Base-by-base conservation (phyloP, 2,797 vertebrate species). In the Pseudochirops cupreus region DNA sequence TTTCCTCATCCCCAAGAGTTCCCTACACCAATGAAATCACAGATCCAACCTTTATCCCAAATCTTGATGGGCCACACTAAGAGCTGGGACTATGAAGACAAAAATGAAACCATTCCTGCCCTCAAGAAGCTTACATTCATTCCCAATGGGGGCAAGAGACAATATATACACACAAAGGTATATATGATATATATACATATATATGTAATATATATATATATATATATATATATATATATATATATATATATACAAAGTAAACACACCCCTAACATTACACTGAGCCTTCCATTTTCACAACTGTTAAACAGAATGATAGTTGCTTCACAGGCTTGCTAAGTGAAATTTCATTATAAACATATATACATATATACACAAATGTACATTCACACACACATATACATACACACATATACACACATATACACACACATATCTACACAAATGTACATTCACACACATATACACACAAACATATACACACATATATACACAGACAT, bases 51-150 rank as follows among this genome's bases (percentile, higher is more conserved):
- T 5, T 26, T n/a, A 46, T 46, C 67, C 67, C 67, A 82, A 93
- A 97, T 90, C 91, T 74, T n/a, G 13, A 74, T 82, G 82, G 90
- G 56, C 54, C 82, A 87, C 21, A 0, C 87, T 11, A 52, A 91
- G 82, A 21, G 16, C 18, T 1, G 62, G 89, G 91, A 91, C n/a
- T 39, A 39, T 39, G 62, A 33, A 62, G 33, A n/a, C 5, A 14
- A 21, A 82, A 82, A n/a, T 14, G 16, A n/a, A 74, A 39, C 4
- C 13, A 1, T 33, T 21, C n/a, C 67, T 82, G 67, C 67, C 39
- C 74, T 50, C 39, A 26, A 50, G 39, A 12, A 50, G 39, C 9
- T 3, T 11, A 26, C 3, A 4, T 26, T 82, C 74, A 46, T 46
- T 11, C 39, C 74, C 24, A 46, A 82, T 18, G 24, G 62, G 31